Percentiles rank a stretch among this genome's conserved stretches.
Evolutionary conservation across 2,797 vertebrate species (phyloP).

Genomic region (Sarcophilus harrisii): DNA sequence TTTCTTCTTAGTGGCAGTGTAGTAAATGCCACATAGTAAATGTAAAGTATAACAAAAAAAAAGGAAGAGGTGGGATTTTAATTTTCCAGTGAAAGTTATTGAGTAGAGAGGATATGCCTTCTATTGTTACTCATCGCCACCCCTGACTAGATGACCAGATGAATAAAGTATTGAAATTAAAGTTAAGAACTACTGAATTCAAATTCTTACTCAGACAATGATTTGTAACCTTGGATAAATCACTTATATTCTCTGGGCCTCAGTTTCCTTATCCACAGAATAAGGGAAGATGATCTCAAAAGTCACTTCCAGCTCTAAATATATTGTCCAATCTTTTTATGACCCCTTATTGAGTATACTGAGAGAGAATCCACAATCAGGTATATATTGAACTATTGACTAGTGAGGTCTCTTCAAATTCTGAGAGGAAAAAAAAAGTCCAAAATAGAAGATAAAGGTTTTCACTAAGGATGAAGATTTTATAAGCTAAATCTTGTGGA

Average conservation of each 20-base stretch:
- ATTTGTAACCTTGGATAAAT: not conserved
- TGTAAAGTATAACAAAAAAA: not conserved
- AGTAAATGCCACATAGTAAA: not conserved
- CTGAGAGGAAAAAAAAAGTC: not conserved
- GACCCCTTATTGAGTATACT: not conserved
- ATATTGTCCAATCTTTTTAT: not conserved
- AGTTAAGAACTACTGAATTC: not conserved
- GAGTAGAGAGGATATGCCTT: constrained; percentile 19
- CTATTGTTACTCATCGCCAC: constrained; percentile 2
- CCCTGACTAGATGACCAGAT: not conserved
- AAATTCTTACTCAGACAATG: not conserved
- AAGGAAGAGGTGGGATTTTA: constrained; percentile 11
- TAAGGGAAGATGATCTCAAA: not conserved
- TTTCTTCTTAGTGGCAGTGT: not conserved
- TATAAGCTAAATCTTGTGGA: constrained; percentile 7
- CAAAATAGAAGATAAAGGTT: constrained; percentile 34
- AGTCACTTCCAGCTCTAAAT: not conserved
- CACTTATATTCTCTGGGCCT: not conserved
- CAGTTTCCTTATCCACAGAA: not conserved
- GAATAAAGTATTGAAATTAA: not conserved
- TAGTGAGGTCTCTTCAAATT: not conserved
- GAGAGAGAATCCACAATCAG: not conserved
- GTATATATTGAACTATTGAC: not conserved
- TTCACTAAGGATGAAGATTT: constrained; percentile 40
- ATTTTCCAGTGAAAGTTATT: constrained; percentile 34